Conservation (phyloP, 2,113 vertebrate genomes). For the Polypterus senegalus region DNA sequence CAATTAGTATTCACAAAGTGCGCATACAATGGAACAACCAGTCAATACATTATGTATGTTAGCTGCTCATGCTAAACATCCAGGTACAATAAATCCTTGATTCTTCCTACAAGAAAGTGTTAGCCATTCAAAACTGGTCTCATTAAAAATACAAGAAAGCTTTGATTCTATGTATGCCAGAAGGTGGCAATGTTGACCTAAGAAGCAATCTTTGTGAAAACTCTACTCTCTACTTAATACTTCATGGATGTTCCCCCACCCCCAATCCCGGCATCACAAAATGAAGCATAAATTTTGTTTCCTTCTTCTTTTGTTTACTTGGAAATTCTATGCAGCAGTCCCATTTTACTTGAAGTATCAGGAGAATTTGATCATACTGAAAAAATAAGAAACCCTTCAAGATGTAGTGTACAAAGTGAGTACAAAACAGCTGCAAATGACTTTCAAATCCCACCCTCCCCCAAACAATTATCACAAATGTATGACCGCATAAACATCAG, state of each 20-base stretch:
- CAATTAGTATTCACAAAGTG: slow-evolving; percentile 69
- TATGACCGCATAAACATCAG: slow-evolving; percentile 49
- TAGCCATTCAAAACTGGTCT: slow-evolving; percentile 24
- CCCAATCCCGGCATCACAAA: too few species aligned
- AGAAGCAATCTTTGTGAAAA: too few species aligned
- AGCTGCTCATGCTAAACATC: slow-evolving; percentile 15
- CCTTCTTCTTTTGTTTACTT: too few species aligned
- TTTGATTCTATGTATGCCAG: slow-evolving; percentile 33
- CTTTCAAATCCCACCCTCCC: slow-evolving; percentile 38
- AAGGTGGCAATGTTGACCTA: slow-evolving; percentile 28
- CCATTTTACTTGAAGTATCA: too few species aligned
- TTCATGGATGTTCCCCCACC: slow-evolving; percentile 2
- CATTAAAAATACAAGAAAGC: slow-evolving; percentile 26
- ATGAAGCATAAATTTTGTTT: too few species aligned
- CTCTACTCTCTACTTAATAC: slow-evolving; percentile 13
- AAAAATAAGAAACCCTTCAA: slow-evolving; percentile 32
- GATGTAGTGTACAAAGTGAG: slow-evolving; percentile 52
- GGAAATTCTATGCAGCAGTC: too few species aligned
- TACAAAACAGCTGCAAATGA: slow-evolving; percentile 56
- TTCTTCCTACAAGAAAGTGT: slow-evolving; percentile 25
- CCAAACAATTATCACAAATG: slow-evolving; percentile 62
- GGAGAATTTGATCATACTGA: not conserved
- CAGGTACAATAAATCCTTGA: slow-evolving; percentile 13
- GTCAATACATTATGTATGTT: not conserved
- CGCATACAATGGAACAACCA: slow-evolving; percentile 34